Conservation (phyloP, 2,888 invertebrate species). For the Mythimna ferrago region DNA sequence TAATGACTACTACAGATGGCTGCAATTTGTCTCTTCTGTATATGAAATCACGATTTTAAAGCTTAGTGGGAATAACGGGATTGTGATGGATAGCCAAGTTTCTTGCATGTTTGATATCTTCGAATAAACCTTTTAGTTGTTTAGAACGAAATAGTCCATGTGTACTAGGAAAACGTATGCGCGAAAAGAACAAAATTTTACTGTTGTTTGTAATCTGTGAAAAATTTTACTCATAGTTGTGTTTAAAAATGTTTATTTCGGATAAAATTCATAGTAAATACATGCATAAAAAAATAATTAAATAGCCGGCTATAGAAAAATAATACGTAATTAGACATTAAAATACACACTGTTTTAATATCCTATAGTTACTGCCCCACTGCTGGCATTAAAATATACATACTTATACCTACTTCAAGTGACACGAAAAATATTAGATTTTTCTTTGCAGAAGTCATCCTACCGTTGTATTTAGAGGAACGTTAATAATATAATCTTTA, state of each 20-base stretch:
- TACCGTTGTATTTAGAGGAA: not conserved
- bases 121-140: not conserved
- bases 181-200: not conserved
- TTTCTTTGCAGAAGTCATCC: not conserved
- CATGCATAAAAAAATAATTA: too few relatives aligned
- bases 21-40: constrained; percentile 41
- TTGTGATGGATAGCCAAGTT: constrained; percentile 1
- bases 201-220: not conserved
- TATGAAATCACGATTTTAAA: constrained; percentile 26
- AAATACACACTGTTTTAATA: too few relatives aligned
- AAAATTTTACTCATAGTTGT: too few relatives aligned
- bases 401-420: too few relatives aligned
- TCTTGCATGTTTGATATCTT: not conserved
- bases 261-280: too few relatives aligned
- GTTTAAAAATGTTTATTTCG: too few relatives aligned
- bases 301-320: too few relatives aligned
- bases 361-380: too few relatives aligned
- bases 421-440: not conserved
- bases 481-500: not conserved
- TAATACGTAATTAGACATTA: too few relatives aligned
- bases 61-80: constrained; percentile 8
- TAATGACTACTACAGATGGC: constrained; percentile 48
- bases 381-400: too few relatives aligned
- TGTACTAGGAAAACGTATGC: too few relatives aligned
- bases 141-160: not conserved